These are phyloP conservation scores for Brachionus rotundiformis DNA, from an alignment of 1,140 invertebrate species.

Conservation along the genomic window DNA sequence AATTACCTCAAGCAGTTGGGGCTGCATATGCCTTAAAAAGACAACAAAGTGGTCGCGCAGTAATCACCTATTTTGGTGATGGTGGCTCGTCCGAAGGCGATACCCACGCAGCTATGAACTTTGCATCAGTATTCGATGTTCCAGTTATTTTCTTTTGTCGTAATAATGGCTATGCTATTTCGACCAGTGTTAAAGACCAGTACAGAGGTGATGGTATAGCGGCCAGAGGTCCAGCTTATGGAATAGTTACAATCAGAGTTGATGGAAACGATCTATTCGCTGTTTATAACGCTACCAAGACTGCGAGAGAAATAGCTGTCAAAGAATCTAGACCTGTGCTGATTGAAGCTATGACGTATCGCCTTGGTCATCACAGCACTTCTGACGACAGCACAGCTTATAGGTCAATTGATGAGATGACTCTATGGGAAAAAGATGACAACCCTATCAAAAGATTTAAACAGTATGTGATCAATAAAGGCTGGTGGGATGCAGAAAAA, in stretches of 20 bases:
- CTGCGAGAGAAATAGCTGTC: conserved; percentile 76
- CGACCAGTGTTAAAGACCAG: conserved; percentile 87
- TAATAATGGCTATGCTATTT: conserved; percentile 94
- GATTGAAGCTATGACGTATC: conserved; percentile 90
- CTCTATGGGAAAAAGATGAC: conserved; percentile 77
- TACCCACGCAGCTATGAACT: conserved; percentile 96
- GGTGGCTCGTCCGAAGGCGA: conserved; percentile 97
- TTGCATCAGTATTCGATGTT: conserved; percentile 88
- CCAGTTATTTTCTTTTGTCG: conserved; percentile 87
- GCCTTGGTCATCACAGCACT: conserved; percentile 94
- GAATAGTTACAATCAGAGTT: conserved; percentile 84
- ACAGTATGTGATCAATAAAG: conserved; percentile 70
- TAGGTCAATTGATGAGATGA: conserved; percentile 75
- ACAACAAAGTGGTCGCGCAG: conserved; percentile 72
- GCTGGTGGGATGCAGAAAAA: conserved; percentile 29
- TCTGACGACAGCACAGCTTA: conserved; percentile 97
- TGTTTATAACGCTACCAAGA: conserved; percentile 84
- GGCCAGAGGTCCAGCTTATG: conserved; percentile 82
- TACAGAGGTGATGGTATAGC: conserved; percentile 80
- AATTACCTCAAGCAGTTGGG: conserved; percentile 85
- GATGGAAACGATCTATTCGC: conserved; percentile 97
- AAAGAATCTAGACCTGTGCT: conserved; percentile 82
- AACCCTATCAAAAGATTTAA: conserved; percentile 81
- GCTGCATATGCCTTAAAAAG: conserved; percentile 34
- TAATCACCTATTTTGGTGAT: conserved; percentile 95